Evolutionary conservation across 2,797 vertebrate species (phyloP), one percentile per base, ranked within the genome.

Genomic region (Allobates femoralis): DNA sequence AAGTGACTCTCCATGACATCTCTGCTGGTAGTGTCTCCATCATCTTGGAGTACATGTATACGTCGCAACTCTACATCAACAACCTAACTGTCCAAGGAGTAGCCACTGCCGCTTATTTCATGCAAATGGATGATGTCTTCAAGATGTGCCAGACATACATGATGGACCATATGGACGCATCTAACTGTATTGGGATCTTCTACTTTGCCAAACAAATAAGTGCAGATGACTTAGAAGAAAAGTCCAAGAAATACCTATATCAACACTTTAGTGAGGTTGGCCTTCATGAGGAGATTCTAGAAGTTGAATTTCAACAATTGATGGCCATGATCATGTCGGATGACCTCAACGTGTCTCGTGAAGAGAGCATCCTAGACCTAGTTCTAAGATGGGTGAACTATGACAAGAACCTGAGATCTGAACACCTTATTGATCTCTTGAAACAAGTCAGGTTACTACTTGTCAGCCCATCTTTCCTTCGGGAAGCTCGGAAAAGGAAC

Each of bases 81-180:
- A 93, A 95, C 21, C 88, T 90, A 90, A 99, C 97, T 0, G 98
- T 99, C 32, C 98, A 99, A 93, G 94, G 94, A 0, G 95, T 99
- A 15, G 97, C 98, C 0, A 93, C 96, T 0, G 95, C 96, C 0
- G 97, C 98, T 0, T 99, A 96, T 83, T 96, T 99, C 74, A 93
- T 99, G 91, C 98, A 99, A 92, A 97, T 99, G 96, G 98, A 99
- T 62, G 97, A 97, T 0, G 95, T 99, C 62, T 99, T 96, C 85
- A 84, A 0, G 0, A 93, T 93, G 85, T 99, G 98, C 88, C 96
- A 97, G 89, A 92, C 91, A 81, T 97, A 98, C 90, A 99, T 99
- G 98, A 96, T 92, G 26, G 96, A 96, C 78, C 97, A 98, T 83
- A 99, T 99, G 97, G 98, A 99, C 64, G 94, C 95, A 60, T 97